A percentile compares a stretch with the other conserved stretches of the same genome.
Evolutionary conservation across 2,888 invertebrate genomes (phyloP).

Genomic region (Theretra japonica): DNA sequence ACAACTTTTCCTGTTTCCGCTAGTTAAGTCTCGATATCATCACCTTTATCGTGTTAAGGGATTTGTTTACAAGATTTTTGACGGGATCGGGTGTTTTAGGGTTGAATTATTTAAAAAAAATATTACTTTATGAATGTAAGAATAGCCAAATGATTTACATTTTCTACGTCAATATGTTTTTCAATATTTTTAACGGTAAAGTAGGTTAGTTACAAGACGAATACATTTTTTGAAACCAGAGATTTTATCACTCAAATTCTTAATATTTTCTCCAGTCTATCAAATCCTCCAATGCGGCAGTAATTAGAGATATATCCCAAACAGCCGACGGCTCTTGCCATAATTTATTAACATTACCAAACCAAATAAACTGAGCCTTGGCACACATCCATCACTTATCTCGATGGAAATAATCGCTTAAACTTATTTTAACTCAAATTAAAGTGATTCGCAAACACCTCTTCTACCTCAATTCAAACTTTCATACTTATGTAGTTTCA

Average conservation of each 20-base stretch:
- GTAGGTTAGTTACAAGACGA: neutral
- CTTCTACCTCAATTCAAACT: conserved; percentile 71
- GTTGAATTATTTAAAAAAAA: too few relatives aligned
- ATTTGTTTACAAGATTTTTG: conserved; percentile 4
- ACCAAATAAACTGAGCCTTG: neutral
- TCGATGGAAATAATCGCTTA: conserved; percentile 58
- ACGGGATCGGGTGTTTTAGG: too few relatives aligned
- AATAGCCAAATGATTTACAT: too few relatives aligned
- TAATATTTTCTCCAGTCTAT: too few relatives aligned
- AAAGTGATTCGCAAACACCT: conserved; percentile 73
- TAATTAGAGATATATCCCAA: neutral
- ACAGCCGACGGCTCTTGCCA: neutral
- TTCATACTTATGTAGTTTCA: conserved; percentile 78
- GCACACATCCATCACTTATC: conserved; percentile 45
- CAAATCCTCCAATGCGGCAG: neutral
- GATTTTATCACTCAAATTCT: too few relatives aligned
- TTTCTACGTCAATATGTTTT: too few relatives aligned
- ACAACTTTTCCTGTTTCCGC: conserved; percentile 65
- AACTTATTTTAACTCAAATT: conserved; percentile 75
- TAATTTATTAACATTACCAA: neutral
- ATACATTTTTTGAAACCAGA: neutral
- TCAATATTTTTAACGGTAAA: too few relatives aligned
- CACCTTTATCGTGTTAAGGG: conserved; percentile 49
- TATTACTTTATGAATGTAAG: too few relatives aligned
- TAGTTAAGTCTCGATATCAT: conserved; percentile 63